phyloP scores from a whole-genome alignment of 2,888 invertebrate genomes.

The Caenorhabditis angaria region DNA sequence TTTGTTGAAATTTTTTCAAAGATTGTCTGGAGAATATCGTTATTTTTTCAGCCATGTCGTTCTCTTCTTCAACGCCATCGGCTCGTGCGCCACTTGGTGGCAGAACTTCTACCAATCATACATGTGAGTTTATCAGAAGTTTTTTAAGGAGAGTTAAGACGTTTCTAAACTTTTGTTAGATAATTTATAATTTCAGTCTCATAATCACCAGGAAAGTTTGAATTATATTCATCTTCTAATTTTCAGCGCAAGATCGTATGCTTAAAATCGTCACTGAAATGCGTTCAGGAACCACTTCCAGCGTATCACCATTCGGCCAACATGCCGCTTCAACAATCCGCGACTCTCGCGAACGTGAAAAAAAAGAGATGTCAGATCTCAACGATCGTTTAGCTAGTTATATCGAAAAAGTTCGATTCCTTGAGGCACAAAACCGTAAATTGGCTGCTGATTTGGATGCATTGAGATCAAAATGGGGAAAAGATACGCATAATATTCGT shows the following conservation, averaged over 20 bases:
- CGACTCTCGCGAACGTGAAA: constrained; percentile 74
- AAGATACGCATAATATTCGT: constrained; percentile 67
- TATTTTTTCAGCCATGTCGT: constrained; percentile 55
- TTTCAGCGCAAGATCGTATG: constrained; percentile 58
- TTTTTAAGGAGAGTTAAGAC: no score
- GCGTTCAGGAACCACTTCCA: constrained; percentile 44
- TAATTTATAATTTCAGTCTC: no score
- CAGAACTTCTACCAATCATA: constrained; percentile 42
- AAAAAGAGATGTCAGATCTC: constrained; percentile 75
- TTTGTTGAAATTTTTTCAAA: constrained; percentile 5
- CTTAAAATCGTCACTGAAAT: constrained; percentile 72
- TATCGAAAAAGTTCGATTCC: constrained; percentile 75
- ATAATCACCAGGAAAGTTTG: not conserved
- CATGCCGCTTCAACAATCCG: constrained; percentile 74
- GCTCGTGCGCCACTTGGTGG: constrained; percentile 61
- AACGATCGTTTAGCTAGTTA: constrained; percentile 76
- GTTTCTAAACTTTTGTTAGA: no score
- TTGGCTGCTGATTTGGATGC: constrained; percentile 71
- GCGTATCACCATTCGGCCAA: constrained; percentile 52
- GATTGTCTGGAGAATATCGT: not conserved
- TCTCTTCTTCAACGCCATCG: constrained; percentile 45
- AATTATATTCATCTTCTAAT: not conserved
- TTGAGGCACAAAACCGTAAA: constrained; percentile 73
- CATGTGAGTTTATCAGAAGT: constrained; percentile 19
- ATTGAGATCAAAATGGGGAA: constrained; percentile 70